Base-by-base conservation (phyloP, 2,797 vertebrate genomes). In the Microtus obscurus region DNA sequence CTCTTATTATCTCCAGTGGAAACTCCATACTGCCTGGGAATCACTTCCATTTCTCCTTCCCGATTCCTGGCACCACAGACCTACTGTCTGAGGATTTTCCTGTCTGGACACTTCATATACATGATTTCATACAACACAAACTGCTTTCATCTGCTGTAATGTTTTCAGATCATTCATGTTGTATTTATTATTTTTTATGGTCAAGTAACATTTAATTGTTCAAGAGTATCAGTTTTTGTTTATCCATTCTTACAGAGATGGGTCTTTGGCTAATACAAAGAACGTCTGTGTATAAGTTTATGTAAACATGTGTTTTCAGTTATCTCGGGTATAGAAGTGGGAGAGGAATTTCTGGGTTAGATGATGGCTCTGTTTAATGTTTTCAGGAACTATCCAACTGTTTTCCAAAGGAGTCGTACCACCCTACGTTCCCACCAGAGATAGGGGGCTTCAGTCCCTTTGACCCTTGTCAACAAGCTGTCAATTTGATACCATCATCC, bases 311-410 rank as follows among this genome's bases (percentile, higher is more conserved):
- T 74, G 21, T 61, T 90, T 90, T 85, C 61, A 71, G 23, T 90
- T 83, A 74, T 71, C 81, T 83, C 13, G 16, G 74, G 16, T 59
- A 16, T 43, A 59, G 76, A 61, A 53, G 13, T 93, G 71, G 59
- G 12, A 91, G 51, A 77, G 11, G 40, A 90, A 87, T 85, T 93
- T 53, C 82, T 87, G 48, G 40, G 59, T 80, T 5, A 83, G 29
- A 76, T 53, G n/a, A n/a, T 69, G 93, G 74, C 67, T 92, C 85
- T 77, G 67, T 83, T 92, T 92, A 91, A 51, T 79, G 80, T 96
- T 92, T 73, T 31, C 25, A 96, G 88, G 34, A 93, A 34, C 5
- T 48, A 10, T 80, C 78, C 83, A 79, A 2, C 51, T 93, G 10
- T 45, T 93, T 92, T 85, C 83, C 79, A 91, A 74, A 95, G 48